A percentile compares a stretch with the other conserved stretches of the same genome.
Conservation (phyloP, 2,113 vertebrate genomes). For the Tretioscincus oriximinensis region DNA sequence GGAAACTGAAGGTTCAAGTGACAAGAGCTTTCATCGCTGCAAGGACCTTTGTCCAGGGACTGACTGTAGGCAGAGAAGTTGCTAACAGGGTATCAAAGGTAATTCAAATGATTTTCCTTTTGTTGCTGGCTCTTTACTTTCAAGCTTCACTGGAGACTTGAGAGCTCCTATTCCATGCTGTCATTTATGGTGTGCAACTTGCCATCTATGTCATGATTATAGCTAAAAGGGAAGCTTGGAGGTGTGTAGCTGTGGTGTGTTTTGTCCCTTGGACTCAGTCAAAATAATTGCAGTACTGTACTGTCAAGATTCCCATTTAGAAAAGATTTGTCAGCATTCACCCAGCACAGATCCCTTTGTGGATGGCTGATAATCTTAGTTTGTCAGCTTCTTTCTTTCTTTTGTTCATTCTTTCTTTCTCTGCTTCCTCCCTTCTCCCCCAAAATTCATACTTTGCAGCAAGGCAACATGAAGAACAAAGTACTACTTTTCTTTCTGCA, state of each 20-base stretch:
- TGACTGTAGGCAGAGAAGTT: slow-evolving; percentile 93
- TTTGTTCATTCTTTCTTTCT: no score
- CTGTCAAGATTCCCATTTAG: slow-evolving; percentile 23
- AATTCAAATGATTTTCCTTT: slow-evolving; percentile 50
- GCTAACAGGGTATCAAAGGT: slow-evolving; percentile 97
- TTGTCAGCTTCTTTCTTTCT: not conserved
- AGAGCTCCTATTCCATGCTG: not conserved
- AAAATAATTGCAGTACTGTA: not conserved
- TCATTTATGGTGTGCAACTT: not conserved
- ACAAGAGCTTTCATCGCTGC: slow-evolving; percentile 92
- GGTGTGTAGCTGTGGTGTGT: not conserved
- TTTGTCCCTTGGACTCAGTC: slow-evolving; percentile 20
- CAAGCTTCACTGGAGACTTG: not conserved
- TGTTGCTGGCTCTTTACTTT: slow-evolving; percentile 8
- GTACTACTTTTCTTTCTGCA: not conserved
- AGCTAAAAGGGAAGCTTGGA: not conserved
- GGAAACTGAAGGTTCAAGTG: slow-evolving; percentile 92
- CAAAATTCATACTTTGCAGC: not conserved
- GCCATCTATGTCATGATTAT: not conserved
- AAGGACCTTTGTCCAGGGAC: slow-evolving; percentile 93
- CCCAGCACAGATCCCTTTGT: not conserved
- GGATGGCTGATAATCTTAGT: no score
- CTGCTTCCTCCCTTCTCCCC: not conserved
- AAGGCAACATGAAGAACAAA: not conserved
- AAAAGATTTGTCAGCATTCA: slow-evolving; percentile 27